Percentiles rank a stretch among this genome's conserved stretches.
Conservation (phyloP, 1,140 invertebrate species). For the Euwallacea fornicatus region DNA sequence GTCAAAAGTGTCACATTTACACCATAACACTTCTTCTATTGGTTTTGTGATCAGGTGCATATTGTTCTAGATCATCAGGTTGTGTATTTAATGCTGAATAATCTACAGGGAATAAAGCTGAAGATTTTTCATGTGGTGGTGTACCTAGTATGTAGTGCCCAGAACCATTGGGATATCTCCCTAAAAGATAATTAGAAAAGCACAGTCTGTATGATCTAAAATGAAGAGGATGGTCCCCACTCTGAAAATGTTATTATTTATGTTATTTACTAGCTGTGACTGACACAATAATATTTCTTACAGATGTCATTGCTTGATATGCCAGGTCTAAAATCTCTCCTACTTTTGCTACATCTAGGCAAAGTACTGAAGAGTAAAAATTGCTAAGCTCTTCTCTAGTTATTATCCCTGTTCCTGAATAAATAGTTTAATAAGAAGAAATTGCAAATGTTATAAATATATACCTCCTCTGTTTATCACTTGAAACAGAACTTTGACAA, state of each 20-base stretch:
- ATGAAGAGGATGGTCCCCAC: conserved; percentile 64
- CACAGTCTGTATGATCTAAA: conserved; percentile 67
- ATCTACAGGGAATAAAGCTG: conserved; percentile 69
- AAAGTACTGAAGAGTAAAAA: conserved; percentile 70
- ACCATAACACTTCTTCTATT: conserved; percentile 72
- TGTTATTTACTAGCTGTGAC: not conserved
- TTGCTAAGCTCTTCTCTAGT: conserved; percentile 64
- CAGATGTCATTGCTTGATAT: conserved; percentile 69
- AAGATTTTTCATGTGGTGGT: conserved; percentile 56
- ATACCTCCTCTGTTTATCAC: conserved; percentile 69
- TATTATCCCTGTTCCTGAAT: conserved; percentile 62
- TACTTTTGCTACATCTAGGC: conserved; percentile 61
- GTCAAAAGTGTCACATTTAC: conserved; percentile 49
- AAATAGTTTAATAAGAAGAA: conserved; percentile 28
- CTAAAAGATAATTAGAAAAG: conserved; percentile 72
- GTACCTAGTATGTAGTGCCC: conserved; percentile 72
- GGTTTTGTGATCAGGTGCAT: conserved; percentile 66
- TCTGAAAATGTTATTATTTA: conserved; percentile 55
- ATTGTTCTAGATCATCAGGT: conserved; percentile 68
- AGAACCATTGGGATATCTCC: conserved; percentile 70
- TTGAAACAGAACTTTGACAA: conserved; percentile 71
- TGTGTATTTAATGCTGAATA: conserved; percentile 72
- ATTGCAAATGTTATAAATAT: conserved; percentile 32
- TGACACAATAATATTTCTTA: conserved; percentile 52
- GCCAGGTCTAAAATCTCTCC: conserved; percentile 66